These are phyloP conservation scores for Mormyrops boulengeri DNA, from an alignment of 2,797 vertebrate genomes.

Conservation along the genomic window DNA sequence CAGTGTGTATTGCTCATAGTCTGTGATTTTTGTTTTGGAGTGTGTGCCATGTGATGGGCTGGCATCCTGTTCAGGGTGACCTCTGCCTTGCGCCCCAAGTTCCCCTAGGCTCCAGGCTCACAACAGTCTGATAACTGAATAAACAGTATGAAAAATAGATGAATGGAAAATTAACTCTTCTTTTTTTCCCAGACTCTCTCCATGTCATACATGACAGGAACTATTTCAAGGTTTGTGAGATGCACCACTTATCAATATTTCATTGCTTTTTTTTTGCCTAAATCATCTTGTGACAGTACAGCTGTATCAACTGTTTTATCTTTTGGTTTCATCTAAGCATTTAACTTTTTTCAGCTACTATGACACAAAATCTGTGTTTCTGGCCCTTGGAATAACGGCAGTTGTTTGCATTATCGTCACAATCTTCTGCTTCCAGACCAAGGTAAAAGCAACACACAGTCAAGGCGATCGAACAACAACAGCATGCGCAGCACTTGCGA, in stretches of 20 bases:
- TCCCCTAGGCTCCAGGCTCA: neutral
- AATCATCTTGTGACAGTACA: neutral
- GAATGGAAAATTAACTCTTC: neutral
- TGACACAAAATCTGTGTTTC: slow-evolving; percentile 74
- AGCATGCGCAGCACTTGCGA: neutral
- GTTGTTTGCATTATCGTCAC: slow-evolving; percentile 81
- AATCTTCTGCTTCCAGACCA: slow-evolving; percentile 96
- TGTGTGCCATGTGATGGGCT: neutral
- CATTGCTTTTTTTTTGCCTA: neutral
- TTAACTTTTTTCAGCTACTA: slow-evolving; percentile 61
- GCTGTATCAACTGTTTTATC: neutral
- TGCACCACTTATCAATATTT: neutral
- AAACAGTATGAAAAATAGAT: neutral
- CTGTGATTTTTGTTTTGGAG: neutral
- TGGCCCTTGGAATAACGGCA: slow-evolving; percentile 81
- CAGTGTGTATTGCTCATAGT: neutral
- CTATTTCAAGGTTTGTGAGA: slow-evolving; percentile 76
- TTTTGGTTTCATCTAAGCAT: neutral
- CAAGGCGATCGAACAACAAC: neutral
- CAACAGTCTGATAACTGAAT: neutral
- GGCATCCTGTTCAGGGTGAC: neutral
- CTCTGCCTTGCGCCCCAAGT: neutral
- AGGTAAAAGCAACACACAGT: slow-evolving; percentile 58
- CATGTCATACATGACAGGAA: slow-evolving; percentile 84
- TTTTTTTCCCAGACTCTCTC: slow-evolving; percentile 71